Conservation (phyloP, 2,888 invertebrate genomes). For the Caradrina kadenii region DNA sequence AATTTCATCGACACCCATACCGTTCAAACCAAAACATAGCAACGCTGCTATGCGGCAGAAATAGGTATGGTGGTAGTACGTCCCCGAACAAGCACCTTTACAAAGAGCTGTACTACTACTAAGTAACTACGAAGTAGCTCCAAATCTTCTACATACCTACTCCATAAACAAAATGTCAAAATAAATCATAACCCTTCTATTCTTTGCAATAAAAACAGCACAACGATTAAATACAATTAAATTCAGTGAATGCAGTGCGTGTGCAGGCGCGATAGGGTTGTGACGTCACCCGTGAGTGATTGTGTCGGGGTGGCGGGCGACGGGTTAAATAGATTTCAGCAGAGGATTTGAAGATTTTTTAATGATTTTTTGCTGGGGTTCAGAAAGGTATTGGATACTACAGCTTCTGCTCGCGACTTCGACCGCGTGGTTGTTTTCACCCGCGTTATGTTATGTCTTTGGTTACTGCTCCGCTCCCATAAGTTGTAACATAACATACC, state of each 20-base stretch:
- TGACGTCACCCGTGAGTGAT: conserved; percentile 65
- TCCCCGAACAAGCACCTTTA: too few species aligned
- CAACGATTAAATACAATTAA: conserved; percentile 63
- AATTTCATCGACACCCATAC: too few species aligned
- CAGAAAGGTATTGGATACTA: not conserved
- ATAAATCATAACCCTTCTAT: conserved; percentile 55
- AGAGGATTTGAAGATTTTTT: not conserved
- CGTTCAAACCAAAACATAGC: too few species aligned
- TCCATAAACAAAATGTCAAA: conserved; percentile 21
- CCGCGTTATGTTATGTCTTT: too few species aligned
- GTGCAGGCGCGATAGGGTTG: conserved; percentile 65
- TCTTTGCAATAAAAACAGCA: conserved; percentile 43
- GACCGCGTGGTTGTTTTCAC: too few species aligned
- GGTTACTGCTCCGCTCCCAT: too few species aligned
- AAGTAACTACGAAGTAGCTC: not conserved
- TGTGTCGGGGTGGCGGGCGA: conserved; percentile 36
- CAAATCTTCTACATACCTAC: too few species aligned
- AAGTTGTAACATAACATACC: too few species aligned
- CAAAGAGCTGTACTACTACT: too few species aligned
- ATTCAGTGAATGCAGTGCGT: conserved; percentile 61
- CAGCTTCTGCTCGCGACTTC: too few species aligned
- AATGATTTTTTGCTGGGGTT: not conserved
- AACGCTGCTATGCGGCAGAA: too few species aligned
- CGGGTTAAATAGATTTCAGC: conserved; percentile 41
- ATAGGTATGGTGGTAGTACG: too few species aligned